These are phyloP conservation scores for Poeciliopsis occidentalis DNA, from an alignment of 2,113 vertebrate genomes.

Conservation along the genomic window DNA sequence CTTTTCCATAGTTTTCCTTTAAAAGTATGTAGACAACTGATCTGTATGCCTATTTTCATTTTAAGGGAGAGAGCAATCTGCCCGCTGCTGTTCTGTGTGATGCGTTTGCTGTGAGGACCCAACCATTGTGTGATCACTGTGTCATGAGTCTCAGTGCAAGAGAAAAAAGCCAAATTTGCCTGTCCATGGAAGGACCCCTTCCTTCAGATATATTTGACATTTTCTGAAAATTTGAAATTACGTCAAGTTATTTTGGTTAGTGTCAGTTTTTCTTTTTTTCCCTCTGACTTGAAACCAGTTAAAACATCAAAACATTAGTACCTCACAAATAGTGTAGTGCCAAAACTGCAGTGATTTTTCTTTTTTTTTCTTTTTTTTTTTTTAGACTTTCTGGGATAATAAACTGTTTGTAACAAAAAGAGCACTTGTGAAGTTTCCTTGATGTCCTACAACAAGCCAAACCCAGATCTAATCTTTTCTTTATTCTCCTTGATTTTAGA, in stretches of 20 bases:
- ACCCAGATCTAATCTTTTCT: not conserved
- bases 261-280: conserved; percentile 23
- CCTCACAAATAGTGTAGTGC: conserved; percentile 89
- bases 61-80: conserved; percentile 58
- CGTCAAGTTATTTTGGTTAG: conserved; percentile 31
- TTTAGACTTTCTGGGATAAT: conserved; percentile 64
- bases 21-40: conserved; percentile 36
- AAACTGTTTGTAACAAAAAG: conserved; percentile 69
- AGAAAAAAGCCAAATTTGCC: conserved; percentile 41
- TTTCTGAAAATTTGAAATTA: conserved; percentile 41
- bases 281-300: conserved; percentile 65
- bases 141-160: conserved; percentile 37
- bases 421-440: not conserved
- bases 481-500: not conserved
- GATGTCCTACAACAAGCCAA: not conserved
- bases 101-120: conserved; percentile 47
- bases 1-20: conserved; percentile 31
- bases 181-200: conserved; percentile 30
- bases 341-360: conserved; percentile 84
- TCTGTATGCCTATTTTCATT: conserved; percentile 43
- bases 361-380: conserved; percentile 62
- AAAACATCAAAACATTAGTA: conserved; percentile 72
- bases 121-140: conserved; percentile 32
- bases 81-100: conserved; percentile 55
- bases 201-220: conserved; percentile 22